phyloP scores from a whole-genome alignment of 2,797 vertebrate species.

The Gymnoscopelus braueri region DNA sequence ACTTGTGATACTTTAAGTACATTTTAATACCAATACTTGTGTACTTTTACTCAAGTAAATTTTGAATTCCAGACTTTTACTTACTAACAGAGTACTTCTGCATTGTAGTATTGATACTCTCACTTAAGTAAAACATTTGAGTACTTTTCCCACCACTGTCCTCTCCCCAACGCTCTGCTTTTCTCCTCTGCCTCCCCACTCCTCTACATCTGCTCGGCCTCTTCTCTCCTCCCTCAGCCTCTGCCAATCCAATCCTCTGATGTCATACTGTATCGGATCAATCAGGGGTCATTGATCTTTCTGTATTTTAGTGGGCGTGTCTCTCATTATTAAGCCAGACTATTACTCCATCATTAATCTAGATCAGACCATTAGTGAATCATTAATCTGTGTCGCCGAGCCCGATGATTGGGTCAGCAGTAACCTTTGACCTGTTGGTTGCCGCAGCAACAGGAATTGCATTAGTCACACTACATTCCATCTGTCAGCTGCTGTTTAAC shows the following conservation, averaged over 20 bases:
- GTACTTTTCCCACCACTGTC: too few species aligned
- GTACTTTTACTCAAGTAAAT: too few species aligned
- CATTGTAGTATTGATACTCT: too few species aligned
- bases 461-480: conserved; percentile 18
- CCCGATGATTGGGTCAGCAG: conserved; percentile 42
- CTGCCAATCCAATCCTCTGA: conserved; percentile 26
- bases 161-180: conserved; percentile 13
- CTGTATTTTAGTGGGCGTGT: conserved; percentile 21
- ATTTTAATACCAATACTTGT: too few species aligned
- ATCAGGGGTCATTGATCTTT: conserved; percentile 53
- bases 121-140: too few species aligned
- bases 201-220: background rate
- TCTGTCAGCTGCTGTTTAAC: conserved; percentile 26
- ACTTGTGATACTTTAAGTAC: too few species aligned
- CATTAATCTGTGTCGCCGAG: conserved; percentile 46
- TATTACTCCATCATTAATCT: conserved; percentile 66
- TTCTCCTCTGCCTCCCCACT: background rate
- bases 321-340: conserved; percentile 47
- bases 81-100: too few species aligned
- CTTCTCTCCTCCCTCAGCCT: background rate
- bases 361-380: conserved; percentile 56
- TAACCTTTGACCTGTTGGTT: conserved; percentile 43
- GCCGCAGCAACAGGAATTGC: conserved; percentile 8
- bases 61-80: too few species aligned
- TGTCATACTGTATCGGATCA: conserved; percentile 52